Conservation (phyloP, 2,797 vertebrate species). For the Lemur catta region DNA sequence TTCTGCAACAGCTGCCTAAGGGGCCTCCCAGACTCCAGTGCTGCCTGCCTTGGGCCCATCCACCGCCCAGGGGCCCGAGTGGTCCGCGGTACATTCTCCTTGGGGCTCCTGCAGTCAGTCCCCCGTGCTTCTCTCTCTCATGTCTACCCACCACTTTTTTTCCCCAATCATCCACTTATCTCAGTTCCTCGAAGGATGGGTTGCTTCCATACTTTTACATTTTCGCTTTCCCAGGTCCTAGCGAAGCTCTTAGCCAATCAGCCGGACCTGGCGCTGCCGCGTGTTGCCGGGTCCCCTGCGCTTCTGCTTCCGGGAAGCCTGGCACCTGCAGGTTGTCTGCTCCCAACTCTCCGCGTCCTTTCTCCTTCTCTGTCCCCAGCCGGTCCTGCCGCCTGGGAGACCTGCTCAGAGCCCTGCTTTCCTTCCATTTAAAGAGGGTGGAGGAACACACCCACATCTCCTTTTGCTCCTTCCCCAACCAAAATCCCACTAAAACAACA, state of each 20-base stretch:
- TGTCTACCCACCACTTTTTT: fast-evolving
- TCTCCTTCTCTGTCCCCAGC: neutral
- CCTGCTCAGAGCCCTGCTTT: neutral
- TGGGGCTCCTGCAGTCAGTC: neutral
- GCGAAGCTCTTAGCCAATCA: neutral
- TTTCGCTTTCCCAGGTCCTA: neutral
- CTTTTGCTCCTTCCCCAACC: neutral
- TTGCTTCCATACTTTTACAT: neutral
- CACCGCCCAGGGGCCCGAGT: neutral
- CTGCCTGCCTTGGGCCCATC: neutral
- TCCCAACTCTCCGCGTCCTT: neutral
- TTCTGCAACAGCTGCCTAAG: neutral
- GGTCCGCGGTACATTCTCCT: neutral
- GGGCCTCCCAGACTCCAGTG: neutral
- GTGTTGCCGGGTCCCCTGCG: neutral
- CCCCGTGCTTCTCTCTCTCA: neutral
- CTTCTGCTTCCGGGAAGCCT: neutral
- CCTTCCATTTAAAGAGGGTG: neutral
- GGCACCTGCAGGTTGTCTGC: neutral
- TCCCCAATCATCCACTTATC: neutral
- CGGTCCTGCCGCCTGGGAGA: neutral
- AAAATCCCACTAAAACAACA: neutral
- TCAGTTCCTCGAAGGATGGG: neutral
- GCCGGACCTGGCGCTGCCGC: fast-evolving
- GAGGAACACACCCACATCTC: neutral